Conservation (phyloP, 2,888 invertebrate genomes). For the Leptopilina drosophilae region DNA sequence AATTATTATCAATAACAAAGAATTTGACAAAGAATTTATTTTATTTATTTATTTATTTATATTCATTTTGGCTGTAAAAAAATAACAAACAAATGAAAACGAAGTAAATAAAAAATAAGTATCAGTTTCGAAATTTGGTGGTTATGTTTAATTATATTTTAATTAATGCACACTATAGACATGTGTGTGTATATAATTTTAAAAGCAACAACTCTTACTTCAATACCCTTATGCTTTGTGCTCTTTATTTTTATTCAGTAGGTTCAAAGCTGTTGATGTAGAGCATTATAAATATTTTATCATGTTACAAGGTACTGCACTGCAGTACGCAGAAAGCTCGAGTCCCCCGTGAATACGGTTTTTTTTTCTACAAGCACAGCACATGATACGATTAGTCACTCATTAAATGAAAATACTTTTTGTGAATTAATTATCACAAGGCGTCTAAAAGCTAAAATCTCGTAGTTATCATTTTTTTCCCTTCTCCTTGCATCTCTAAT, state of each 20-base stretch:
- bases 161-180: too few relatives aligned
- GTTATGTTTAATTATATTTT: too few relatives aligned
- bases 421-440: conserved; percentile 11
- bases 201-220: conserved; percentile 3
- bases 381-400: background rate
- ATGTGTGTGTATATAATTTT: background rate
- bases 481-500: too few relatives aligned
- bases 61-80: too few relatives aligned
- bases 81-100: too few relatives aligned
- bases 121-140: too few relatives aligned
- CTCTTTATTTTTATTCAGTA: conserved; percentile 11
- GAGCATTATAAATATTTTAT: conserved; percentile 28
- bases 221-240: conserved; percentile 5
- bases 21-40: too few relatives aligned
- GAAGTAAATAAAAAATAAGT: too few relatives aligned
- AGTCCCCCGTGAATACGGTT: conserved; percentile 1
- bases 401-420: background rate
- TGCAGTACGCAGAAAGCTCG: conserved; percentile 14
- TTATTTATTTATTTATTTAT: too few relatives aligned
- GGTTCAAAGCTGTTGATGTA: conserved; percentile 28
- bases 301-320: conserved; percentile 25
- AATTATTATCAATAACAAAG: too few relatives aligned
- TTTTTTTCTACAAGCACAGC: conserved; percentile 11
- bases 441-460: background rate
- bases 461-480: background rate